Percentiles rank a stretch among this genome's conserved stretches.
Conservation (phyloP, 2,113 vertebrate species). For the Cebus imitator region DNA sequence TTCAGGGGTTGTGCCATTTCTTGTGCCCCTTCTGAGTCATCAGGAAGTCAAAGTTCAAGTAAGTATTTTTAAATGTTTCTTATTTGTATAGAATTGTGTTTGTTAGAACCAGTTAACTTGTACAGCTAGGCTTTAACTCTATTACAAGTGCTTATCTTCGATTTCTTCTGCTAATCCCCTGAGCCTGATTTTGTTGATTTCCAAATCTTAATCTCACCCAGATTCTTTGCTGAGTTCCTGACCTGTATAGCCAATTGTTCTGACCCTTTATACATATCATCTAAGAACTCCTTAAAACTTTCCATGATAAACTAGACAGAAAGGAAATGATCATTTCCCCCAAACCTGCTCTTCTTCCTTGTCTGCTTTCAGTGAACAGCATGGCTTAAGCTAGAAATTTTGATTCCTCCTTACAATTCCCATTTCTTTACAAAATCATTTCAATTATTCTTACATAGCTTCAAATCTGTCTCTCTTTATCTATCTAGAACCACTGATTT, state of each 20-base stretch:
- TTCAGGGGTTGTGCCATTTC: slow-evolving; percentile 97
- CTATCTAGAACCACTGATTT: neutral
- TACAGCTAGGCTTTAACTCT: neutral
- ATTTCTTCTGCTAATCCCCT: neutral
- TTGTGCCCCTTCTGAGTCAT: slow-evolving; percentile 98
- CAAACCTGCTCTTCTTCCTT: neutral
- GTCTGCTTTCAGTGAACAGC: neutral
- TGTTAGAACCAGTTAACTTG: neutral
- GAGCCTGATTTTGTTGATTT: slow-evolving; percentile 37
- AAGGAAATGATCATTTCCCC: neutral
- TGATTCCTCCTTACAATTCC: neutral
- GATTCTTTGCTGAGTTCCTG: slow-evolving; percentile 13
- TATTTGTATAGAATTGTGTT: slow-evolving; percentile 6
- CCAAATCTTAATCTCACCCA: neutral
- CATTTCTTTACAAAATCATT: neutral
- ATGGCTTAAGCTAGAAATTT: neutral
- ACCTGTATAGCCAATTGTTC: neutral
- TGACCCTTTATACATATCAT: neutral
- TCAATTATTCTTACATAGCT: neutral
- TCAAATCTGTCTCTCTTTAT: neutral
- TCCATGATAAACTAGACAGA: neutral
- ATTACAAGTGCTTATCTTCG: neutral
- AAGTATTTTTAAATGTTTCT: slow-evolving; percentile 69
- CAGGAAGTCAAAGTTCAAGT: slow-evolving; percentile 99
- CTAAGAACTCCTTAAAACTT: neutral